phyloP scores from a whole-genome alignment of 2,888 invertebrate genomes.

The Temnothorax unifasciatus region DNA sequence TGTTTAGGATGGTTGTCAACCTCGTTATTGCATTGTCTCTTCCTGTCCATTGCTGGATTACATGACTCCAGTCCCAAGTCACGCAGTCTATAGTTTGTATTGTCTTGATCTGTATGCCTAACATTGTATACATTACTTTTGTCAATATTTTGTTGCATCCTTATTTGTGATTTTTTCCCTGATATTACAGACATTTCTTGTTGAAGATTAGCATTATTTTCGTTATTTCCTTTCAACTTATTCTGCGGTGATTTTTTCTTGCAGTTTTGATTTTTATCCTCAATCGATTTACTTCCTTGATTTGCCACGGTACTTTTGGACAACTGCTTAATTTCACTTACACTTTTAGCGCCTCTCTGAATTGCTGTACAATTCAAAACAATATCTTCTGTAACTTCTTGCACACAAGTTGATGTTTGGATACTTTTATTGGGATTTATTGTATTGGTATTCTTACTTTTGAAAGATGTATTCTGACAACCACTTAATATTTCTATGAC shows the following conservation, averaged over 20 bases:
- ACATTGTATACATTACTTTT: conserved; percentile 5
- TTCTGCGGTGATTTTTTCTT: background rate
- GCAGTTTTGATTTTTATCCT: background rate
- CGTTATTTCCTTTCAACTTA: background rate
- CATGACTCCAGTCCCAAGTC: background rate
- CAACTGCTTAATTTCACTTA: conserved; percentile 76
- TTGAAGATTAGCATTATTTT: background rate
- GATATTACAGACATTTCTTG: background rate
- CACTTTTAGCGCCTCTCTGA: conserved; percentile 70
- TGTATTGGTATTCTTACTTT: background rate
- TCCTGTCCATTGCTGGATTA: background rate
- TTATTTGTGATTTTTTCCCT: background rate
- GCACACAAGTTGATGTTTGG: background rate
- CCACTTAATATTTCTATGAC: background rate
- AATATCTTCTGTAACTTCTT: conserved; percentile 60
- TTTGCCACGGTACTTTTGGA: background rate
- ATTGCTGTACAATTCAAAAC: conserved; percentile 78
- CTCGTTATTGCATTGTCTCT: background rate
- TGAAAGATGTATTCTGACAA: background rate
- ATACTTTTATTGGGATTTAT: background rate
- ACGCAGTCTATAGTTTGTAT: background rate
- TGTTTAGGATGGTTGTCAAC: background rate
- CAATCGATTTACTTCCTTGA: background rate
- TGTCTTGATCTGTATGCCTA: background rate
- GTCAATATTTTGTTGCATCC: background rate